A percentile compares a stretch with the other conserved stretches of the same genome.
phyloP scores from a whole-genome alignment of 2,888 invertebrate genomes.

The Pachliopta kotzebuea region DNA sequence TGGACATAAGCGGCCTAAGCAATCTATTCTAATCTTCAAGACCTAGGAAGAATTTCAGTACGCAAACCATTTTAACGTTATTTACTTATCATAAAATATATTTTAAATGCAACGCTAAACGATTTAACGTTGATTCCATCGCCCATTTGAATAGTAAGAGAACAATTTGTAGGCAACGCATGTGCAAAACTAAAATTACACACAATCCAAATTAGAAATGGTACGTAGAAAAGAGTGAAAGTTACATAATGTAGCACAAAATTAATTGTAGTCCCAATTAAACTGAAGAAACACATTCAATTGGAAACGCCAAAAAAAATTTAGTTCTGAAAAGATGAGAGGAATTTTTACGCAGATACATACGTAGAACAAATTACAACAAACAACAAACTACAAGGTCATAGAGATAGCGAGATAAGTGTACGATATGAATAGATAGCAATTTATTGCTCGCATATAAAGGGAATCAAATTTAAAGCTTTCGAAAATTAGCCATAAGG shows the following conservation, averaged over 20 bases:
- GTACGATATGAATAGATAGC: slow-evolving; percentile 50
- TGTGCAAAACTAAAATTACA: slow-evolving; percentile 17
- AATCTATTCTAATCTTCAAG: not conserved
- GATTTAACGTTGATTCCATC: not conserved
- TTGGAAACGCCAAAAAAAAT: not conserved
- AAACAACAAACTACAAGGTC: slow-evolving; percentile 20
- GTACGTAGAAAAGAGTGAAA: slow-evolving; percentile 27
- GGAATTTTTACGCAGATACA: slow-evolving; percentile 24
- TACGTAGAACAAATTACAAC: too few species aligned
- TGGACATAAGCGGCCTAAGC: slow-evolving; percentile 3
- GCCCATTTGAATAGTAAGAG: slow-evolving; percentile 3
- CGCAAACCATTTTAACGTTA: not conserved
- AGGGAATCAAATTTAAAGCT: slow-evolving; percentile 42
- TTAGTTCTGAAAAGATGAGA: not conserved
- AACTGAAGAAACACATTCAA: slow-evolving; percentile 18
- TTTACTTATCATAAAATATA: not conserved
- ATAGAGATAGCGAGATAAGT: slow-evolving; percentile 32
- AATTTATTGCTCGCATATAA: slow-evolving; percentile 37
- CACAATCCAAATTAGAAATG: slow-evolving; percentile 18
- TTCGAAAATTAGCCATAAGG: slow-evolving; percentile 32
- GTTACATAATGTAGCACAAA: slow-evolving; percentile 26
- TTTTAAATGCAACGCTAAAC: not conserved
- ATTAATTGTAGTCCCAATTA: slow-evolving; percentile 24
- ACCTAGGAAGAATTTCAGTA: not conserved
- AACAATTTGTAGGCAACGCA: slow-evolving; percentile 18